phyloP scores from a whole-genome alignment of 2,888 invertebrate genomes.

The Hetaerina titia region DNA sequence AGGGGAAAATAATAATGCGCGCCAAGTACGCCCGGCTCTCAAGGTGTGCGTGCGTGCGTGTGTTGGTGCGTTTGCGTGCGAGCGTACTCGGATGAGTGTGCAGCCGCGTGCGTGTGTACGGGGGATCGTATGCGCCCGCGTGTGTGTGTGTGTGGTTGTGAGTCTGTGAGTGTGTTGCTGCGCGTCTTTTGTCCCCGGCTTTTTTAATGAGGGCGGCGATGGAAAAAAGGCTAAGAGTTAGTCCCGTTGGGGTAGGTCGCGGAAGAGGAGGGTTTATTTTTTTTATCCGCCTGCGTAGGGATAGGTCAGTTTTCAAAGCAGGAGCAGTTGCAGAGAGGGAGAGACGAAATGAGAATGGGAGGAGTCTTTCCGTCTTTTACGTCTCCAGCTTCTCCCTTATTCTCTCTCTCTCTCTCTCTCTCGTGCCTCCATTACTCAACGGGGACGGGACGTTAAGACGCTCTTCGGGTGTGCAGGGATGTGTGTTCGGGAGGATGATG shows the following conservation, averaged over 20 bases:
- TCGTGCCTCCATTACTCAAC: background rate
- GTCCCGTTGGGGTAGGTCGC: slow-evolving; percentile 53
- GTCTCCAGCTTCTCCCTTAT: background rate
- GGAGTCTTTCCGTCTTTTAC: background rate
- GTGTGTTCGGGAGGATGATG: background rate
- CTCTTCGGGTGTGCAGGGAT: background rate
- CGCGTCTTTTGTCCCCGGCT: slow-evolving; percentile 33
- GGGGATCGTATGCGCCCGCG: background rate
- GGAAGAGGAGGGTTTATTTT: slow-evolving; percentile 3
- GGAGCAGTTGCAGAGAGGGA: slow-evolving; percentile 22
- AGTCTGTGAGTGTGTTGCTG: background rate
- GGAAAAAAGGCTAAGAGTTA: slow-evolving; percentile 16
- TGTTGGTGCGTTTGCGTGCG: background rate
- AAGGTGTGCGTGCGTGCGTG: background rate
- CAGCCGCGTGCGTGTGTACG: background rate
- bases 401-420: background rate
- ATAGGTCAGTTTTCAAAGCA: slow-evolving; percentile 62
- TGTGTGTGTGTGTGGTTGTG: background rate
- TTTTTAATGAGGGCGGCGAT: slow-evolving; percentile 61
- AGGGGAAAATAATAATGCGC: background rate
- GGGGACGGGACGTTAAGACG: background rate
- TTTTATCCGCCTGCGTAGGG: slow-evolving; percentile 42
- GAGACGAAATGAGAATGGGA: slow-evolving; percentile 15
- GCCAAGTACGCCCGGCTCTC: background rate
- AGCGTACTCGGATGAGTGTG: too few species aligned